Evolutionary conservation across 2,797 vertebrate genomes (phyloP).

Genomic region (Brotula barbata): DNA sequence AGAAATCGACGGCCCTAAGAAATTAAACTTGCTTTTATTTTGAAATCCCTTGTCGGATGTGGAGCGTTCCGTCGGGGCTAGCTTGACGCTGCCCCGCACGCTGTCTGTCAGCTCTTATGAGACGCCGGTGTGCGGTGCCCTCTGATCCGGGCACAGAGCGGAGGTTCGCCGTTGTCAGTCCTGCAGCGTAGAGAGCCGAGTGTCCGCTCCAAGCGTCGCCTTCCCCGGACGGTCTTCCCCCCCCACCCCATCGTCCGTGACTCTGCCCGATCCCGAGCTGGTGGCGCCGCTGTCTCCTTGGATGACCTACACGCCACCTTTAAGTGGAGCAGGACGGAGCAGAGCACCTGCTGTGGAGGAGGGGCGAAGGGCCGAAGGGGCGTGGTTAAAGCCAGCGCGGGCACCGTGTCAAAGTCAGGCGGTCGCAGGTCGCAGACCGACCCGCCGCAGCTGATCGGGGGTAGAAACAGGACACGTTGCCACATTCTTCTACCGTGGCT

Average conservation of each 20-base stretch:
- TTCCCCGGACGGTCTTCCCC: slow-evolving; percentile 14
- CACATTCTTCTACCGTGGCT: slow-evolving; percentile 29
- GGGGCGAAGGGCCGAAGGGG: background rate
- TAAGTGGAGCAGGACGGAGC: slow-evolving; percentile 26
- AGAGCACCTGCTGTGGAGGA: slow-evolving; percentile 44
- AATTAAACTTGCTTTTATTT: slow-evolving; percentile 30
- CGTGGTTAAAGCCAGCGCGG: background rate
- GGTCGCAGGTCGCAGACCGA: slow-evolving; percentile 44
- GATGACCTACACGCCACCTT: slow-evolving; percentile 71
- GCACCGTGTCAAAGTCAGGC: slow-evolving; percentile 12
- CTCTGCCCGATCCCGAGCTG: slow-evolving; percentile 30
- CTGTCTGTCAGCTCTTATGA: slow-evolving; percentile 28
- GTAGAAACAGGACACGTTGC: slow-evolving; percentile 13
- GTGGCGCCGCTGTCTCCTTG: slow-evolving; percentile 71
- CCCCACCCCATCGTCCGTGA: slow-evolving; percentile 2
- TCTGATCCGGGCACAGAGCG: slow-evolving; percentile 28
- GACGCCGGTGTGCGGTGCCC: slow-evolving; percentile 47
- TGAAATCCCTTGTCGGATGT: slow-evolving; percentile 43
- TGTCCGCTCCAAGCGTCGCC: slow-evolving; percentile 24
- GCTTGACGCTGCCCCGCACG: slow-evolving; percentile 23
- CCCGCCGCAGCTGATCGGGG: slow-evolving; percentile 48
- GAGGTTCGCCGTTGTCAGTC: background rate
- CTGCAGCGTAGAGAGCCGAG: background rate
- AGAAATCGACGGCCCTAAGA: no score
- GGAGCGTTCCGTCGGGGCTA: fast-evolving